phyloP scores from a whole-genome alignment of 2,797 vertebrate species.

The Myotis planiceps region DNA sequence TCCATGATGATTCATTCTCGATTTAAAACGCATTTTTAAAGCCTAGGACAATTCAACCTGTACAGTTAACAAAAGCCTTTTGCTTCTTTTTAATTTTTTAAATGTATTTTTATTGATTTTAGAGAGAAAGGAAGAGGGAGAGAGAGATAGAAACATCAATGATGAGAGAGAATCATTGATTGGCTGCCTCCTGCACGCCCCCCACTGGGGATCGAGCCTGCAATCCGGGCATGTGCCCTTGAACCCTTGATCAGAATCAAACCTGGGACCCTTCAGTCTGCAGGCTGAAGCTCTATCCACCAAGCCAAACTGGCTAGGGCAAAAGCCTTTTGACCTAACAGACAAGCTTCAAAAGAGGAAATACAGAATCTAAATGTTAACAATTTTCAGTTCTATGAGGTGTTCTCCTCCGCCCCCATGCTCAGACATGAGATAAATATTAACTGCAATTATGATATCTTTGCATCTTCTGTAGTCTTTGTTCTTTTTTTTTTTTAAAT shows the following conservation, averaged over 20 bases:
- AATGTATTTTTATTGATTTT: no score
- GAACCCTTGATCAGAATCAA: no score
- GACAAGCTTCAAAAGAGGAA: background rate
- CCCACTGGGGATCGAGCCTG: no score
- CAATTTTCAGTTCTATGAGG: background rate
- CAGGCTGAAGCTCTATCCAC: no score
- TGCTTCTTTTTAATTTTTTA: background rate
- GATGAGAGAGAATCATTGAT: no score
- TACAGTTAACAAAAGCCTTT: conserved; percentile 32
- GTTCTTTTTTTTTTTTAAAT: background rate
- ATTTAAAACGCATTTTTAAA: conserved; percentile 59
- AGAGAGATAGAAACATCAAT: no score
- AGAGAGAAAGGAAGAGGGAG: no score
- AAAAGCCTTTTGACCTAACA: conserved; percentile 24
- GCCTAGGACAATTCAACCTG: conserved; percentile 17
- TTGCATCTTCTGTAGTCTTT: background rate
- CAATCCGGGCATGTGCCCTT: no score
- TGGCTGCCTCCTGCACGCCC: no score
- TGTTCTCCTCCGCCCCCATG: background rate
- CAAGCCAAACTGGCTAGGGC: no score
- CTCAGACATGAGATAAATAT: background rate
- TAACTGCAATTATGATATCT: background rate
- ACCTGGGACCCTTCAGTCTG: no score
- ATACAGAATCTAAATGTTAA: background rate
- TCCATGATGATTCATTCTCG: conserved; percentile 55